These are phyloP conservation scores for Epirrhoe alternata DNA, from an alignment of 2,888 invertebrate genomes.

Conservation along the genomic window DNA sequence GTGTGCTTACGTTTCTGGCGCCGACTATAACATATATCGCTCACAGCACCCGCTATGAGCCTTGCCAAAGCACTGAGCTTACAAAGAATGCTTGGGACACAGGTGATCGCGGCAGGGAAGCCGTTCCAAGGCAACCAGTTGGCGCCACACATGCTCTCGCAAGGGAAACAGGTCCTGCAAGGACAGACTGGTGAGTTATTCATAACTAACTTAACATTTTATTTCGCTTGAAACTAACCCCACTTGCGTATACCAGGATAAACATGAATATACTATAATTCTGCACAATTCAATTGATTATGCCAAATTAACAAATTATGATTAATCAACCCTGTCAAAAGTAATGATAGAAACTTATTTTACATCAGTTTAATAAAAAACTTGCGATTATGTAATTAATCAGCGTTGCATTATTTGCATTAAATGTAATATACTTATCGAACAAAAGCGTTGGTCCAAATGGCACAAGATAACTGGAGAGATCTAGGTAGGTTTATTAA, in stretches of 20 bases:
- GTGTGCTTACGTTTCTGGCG: neutral
- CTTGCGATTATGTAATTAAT: no score
- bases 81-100: constrained; percentile 25
- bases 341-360: neutral
- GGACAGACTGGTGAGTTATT: constrained; percentile 84
- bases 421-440: no score
- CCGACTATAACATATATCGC: neutral
- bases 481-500: neutral
- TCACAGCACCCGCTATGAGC: constrained; percentile 14
- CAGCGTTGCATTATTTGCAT: no score
- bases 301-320: neutral
- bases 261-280: neutral
- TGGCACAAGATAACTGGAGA: no score
- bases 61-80: constrained; percentile 2
- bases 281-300: no score
- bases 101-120: constrained; percentile 93
- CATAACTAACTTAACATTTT: neutral
- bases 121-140: constrained; percentile 92
- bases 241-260: neutral
- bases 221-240: constrained; percentile 3
- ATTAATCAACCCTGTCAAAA: neutral
- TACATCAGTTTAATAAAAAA: no score
- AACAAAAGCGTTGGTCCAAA: no score
- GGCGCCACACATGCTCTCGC: constrained; percentile 92
- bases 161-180: constrained; percentile 90